Evolutionary conservation across 1,140 invertebrate genomes (phyloP), one percentile per base, ranked within the genome.

Genomic region (Hestina assimilis): DNA sequence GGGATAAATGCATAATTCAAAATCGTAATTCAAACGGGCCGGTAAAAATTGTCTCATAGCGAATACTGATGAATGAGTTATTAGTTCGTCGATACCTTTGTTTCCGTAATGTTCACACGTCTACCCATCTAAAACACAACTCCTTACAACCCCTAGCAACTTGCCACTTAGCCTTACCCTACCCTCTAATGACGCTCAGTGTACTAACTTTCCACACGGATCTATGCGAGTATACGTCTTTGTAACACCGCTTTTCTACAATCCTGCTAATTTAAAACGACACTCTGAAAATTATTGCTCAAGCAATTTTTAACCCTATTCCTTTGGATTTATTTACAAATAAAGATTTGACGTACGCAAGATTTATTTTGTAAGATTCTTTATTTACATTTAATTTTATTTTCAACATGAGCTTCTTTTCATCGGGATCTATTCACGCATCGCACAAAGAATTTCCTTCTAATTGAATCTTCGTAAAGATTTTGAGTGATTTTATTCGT

Each of bases 331-430:
- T 19, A 1, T 9, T 19, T 3, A 11, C n/a, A 43, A 57, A 50
- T 48, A 26, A 55, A 15, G 15, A 28, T 24, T n/a, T 31, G 14
- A 19, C 21, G 12, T 33, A 12, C 45, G 48, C 33, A 28, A 1
- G 17, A 38, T 29, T 51, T 59, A 63, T 55, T 15, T 61, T 65
- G 45, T 41, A 51, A 35, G 31, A 40, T 66, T 67, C 58, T 69
- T 72, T 71, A 71, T 75, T 71, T 75, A 72, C 64, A 54, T 73
- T 68, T 70, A 46, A 69, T 70, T 61, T 75, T 69, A 68, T 71
- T 74, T n/a, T 74, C 63, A 68, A 63, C 56, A 59, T 59, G 53
- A 65, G 52, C 35, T 45, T 69, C 67, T 59, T 78, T 38, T 74
- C 69, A 74, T 19, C 23, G 14, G 6, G 26, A 47, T 52, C 61